Base-by-base conservation (phyloP, 2,113 vertebrate genomes). In the Equus quagga region DNA sequence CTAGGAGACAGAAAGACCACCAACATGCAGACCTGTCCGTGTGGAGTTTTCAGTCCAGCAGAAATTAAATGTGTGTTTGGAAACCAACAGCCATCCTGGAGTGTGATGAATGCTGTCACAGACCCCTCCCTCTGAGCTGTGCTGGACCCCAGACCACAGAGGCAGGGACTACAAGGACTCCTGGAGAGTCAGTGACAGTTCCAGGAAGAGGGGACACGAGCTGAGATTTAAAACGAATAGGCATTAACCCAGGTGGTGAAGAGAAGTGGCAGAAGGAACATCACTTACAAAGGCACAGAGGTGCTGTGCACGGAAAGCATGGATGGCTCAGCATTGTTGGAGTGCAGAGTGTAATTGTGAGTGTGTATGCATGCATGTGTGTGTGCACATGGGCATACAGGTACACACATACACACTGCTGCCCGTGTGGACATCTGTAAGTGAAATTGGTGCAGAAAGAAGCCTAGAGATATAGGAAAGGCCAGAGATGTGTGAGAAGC, bases 381-480 rank as follows among this genome's bases (percentile, higher is more conserved):
- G n/a, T 4, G 8, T 31, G 33, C 12, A 28, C 1, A 15, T 24
- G 3, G 24, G 26, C n/a, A 15, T 31, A 44, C 6, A 65, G n/a
- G 4, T n/a, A 14, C 18, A 12, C 51, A 62, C 7, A 0, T 3
- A 36, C 7, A 14, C 2, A n/a, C 2, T 9, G 15, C 12, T 33
- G 8, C 36, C 33, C 15, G 2, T 21, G 8, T 76, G 58, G 36
- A 24, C 3, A 11, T 36, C 6, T 60, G 79, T 33, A 26, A 33
- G 7, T 15, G n/a, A 64, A 90, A 70, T 1, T 67, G 21, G 6
- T 33, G n/a, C 3, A 36, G 7, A 46, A 80, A 75, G 51, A 60
- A 84, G 15, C 24, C 18, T 72, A 88, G 24, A 73, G 5, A 33
- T 26, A 1, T 3, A 80, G 67, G 73, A 78, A 91, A 72, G 17